phyloP scores from a whole-genome alignment of 2,113 vertebrate genomes.

The Myiagra hebetior region DNA sequence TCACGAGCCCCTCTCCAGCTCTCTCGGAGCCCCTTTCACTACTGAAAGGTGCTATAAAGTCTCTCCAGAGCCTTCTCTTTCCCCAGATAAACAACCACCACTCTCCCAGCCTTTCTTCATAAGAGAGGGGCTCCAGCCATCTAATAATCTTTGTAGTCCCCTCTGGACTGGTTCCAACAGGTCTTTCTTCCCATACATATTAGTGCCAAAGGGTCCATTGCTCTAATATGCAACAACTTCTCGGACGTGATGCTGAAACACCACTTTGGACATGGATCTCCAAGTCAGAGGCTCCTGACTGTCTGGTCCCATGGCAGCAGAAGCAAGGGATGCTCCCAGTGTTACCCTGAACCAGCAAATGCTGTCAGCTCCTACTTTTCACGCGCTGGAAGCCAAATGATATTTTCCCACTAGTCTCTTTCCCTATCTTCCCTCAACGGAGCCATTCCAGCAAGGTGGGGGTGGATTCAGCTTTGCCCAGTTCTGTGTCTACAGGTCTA shows the following conservation, averaged over 20 bases:
- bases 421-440: not conserved
- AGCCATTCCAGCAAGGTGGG: conserved; percentile 18
- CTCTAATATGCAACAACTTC: not conserved
- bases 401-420: conserved; percentile 14
- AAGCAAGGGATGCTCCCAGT: not conserved
- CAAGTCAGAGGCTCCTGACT: not conserved
- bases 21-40: not conserved
- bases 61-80: not conserved
- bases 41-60: not conserved
- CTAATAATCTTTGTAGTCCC: not conserved
- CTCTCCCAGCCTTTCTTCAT: not conserved
- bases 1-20: not conserved
- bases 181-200: not conserved
- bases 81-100: not conserved
- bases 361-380: not conserved
- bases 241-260: not conserved
- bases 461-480: not conserved
- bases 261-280: fast-evolving
- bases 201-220: not conserved
- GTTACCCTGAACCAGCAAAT: not conserved
- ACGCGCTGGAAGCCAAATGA: not conserved
- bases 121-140: not conserved
- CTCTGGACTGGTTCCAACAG: not conserved
- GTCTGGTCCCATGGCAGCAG: not conserved
- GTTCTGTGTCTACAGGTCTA: not conserved